Evolutionary conservation across 2,888 invertebrate species (phyloP).

Genomic region (Noctua fimbriata): DNA sequence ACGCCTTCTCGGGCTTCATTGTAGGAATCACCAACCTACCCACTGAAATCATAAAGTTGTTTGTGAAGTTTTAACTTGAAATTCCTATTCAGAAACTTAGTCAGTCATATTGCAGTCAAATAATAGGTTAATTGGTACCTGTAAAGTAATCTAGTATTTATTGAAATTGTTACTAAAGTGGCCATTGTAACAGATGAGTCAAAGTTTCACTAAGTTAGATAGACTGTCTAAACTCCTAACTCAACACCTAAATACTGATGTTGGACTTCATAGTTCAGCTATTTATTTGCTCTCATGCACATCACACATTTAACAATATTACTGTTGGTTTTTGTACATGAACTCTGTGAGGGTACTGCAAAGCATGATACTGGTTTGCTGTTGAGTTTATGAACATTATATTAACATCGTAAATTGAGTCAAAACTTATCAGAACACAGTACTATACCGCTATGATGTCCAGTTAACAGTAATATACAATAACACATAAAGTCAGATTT

Average conservation of each 20-base stretch:
- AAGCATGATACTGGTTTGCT: too few species aligned
- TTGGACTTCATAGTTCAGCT: not conserved
- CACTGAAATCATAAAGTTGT: not conserved
- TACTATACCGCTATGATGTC: too few species aligned
- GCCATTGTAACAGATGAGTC: not conserved
- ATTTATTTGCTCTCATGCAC: too few species aligned
- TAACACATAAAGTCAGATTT: too few species aligned
- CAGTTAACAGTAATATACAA: too few species aligned
- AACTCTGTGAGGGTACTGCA: too few species aligned
- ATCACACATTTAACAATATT: too few species aligned
- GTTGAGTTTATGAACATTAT: too few species aligned
- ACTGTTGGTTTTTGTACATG: too few species aligned
- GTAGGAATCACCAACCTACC: not conserved
- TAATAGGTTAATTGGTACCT: not conserved
- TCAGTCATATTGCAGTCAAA: not conserved
- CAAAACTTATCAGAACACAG: too few species aligned
- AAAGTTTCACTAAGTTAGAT: not conserved
- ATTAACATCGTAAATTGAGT: too few species aligned
- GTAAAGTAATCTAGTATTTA: not conserved
- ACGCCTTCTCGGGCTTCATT: not conserved
- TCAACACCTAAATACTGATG: not conserved
- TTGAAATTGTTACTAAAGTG: not conserved
- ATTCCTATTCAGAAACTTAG: not conserved
- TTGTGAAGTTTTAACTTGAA: not conserved
- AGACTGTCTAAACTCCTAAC: not conserved